These are phyloP conservation scores for Xanthostigma xanthostigma DNA, from an alignment of 2,888 invertebrate genomes.

Conservation along the genomic window DNA sequence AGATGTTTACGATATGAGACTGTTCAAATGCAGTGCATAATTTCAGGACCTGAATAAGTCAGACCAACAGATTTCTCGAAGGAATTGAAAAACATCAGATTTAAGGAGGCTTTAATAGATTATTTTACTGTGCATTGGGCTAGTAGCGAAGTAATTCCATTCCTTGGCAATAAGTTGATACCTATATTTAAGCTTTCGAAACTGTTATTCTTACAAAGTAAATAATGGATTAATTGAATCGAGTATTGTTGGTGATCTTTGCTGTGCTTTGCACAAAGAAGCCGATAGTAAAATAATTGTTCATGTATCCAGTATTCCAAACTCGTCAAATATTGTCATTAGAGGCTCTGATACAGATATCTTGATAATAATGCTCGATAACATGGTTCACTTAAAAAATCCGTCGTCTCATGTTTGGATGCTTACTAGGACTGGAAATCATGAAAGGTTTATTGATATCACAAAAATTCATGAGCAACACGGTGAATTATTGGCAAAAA, in stretches of 20 bases:
- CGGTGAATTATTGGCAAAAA: neutral
- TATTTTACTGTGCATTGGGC: constrained; percentile 7
- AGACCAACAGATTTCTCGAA: neutral
- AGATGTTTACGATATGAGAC: neutral
- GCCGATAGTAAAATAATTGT: constrained; percentile 10
- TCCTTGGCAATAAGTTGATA: constrained; percentile 4
- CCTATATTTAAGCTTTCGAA: constrained; percentile 4
- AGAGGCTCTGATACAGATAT: too few species aligned
- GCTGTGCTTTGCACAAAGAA: constrained; percentile 6
- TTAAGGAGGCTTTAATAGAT: constrained; percentile 6
- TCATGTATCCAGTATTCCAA: too few species aligned
- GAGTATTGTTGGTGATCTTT: constrained; percentile 1
- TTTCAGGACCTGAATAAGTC: constrained; percentile 7
- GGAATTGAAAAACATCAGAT: constrained; percentile 5
- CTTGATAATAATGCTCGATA: neutral
- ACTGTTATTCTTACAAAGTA: constrained; percentile 7
- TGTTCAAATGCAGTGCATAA: neutral
- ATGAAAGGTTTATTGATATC: constrained; percentile 3
- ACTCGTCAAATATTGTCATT: too few species aligned
- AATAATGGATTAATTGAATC: neutral
- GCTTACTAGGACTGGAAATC: constrained; percentile 1
- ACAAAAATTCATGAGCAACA: constrained; percentile 3
- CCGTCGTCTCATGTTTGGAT: constrained; percentile 2
- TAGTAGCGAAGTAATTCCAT: constrained; percentile 7
- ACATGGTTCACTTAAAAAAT: constrained; percentile 4